Conservation (phyloP, 1,140 invertebrate species). For the Potamilus streckersoni region DNA sequence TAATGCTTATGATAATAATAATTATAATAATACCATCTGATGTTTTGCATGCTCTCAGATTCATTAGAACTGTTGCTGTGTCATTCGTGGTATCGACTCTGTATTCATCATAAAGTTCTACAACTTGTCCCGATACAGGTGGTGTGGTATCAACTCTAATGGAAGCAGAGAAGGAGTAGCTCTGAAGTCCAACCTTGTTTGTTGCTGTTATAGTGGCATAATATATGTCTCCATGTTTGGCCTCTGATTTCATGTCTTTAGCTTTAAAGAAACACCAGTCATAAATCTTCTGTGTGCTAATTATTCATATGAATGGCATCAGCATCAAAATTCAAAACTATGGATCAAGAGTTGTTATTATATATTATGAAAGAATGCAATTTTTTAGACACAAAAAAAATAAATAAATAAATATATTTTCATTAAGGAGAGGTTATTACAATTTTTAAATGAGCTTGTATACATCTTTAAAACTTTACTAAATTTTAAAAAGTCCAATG, state of each 20-base stretch:
- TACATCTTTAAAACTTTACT: no score
- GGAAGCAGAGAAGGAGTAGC: constrained; percentile 14
- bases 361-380: background rate
- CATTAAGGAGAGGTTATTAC: no score
- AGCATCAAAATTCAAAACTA: no score
- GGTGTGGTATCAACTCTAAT: constrained; percentile 34
- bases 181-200: constrained; percentile 31
- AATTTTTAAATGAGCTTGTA: no score
- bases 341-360: no score
- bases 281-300: no score
- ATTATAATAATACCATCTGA: constrained; percentile 16
- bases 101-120: constrained; percentile 27
- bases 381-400: background rate
- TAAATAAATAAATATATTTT: no score
- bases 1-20: no score
- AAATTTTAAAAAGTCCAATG: no score
- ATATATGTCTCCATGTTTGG: constrained; percentile 14
- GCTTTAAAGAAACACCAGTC: background rate
- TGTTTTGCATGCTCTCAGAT: constrained; percentile 19
- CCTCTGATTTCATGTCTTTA: background rate
- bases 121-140: constrained; percentile 22
- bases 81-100: constrained; percentile 13
- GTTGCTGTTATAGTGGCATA: constrained; percentile 31
- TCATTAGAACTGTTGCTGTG: constrained; percentile 16
- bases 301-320: background rate